phyloP scores from a whole-genome alignment of 2,113 vertebrate genomes.

The Alouatta palliata region DNA sequence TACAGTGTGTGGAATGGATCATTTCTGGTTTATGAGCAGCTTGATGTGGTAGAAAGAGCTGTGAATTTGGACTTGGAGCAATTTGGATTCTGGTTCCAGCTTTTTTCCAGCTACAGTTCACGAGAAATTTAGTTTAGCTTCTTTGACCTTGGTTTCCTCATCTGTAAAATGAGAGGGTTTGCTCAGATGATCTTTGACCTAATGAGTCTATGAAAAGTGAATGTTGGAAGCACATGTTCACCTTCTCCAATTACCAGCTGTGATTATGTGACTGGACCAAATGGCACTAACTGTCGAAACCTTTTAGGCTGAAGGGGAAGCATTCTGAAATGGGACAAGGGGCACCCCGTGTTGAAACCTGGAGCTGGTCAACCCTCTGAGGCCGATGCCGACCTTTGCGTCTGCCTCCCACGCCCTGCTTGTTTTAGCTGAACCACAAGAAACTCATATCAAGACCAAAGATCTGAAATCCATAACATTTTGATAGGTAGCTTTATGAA shows the following conservation, averaged over 20 bases:
- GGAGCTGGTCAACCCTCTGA: not conserved
- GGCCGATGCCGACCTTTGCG: not conserved
- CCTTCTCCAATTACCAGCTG: conserved; percentile 63
- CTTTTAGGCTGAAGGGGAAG: conserved; percentile 73
- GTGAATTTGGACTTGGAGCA: not conserved
- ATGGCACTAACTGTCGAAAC: conserved; percentile 53
- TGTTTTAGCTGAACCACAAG: not conserved
- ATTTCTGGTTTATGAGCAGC: not conserved
- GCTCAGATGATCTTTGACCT: conserved; percentile 48
- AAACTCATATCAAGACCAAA: not conserved
- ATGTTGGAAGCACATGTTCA: conserved; percentile 1
- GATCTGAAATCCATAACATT: not conserved
- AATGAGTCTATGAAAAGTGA: conserved; percentile 49
- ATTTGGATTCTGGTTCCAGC: not conserved
- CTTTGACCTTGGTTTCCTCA: conserved; percentile 65
- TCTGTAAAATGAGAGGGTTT: conserved; percentile 38
- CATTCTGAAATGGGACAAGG: conserved; percentile 74
- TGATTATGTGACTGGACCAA: conserved; percentile 23
- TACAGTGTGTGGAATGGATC: not conserved
- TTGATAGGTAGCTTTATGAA: not conserved
- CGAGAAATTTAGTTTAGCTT: not conserved
- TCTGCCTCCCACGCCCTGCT: not conserved
- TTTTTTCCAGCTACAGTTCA: not conserved
- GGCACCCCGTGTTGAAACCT: conserved; percentile 65
- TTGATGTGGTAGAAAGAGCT: not conserved